Evolutionary conservation across 2,888 invertebrate genomes (phyloP).

Genomic region (Plusia festucae): DNA sequence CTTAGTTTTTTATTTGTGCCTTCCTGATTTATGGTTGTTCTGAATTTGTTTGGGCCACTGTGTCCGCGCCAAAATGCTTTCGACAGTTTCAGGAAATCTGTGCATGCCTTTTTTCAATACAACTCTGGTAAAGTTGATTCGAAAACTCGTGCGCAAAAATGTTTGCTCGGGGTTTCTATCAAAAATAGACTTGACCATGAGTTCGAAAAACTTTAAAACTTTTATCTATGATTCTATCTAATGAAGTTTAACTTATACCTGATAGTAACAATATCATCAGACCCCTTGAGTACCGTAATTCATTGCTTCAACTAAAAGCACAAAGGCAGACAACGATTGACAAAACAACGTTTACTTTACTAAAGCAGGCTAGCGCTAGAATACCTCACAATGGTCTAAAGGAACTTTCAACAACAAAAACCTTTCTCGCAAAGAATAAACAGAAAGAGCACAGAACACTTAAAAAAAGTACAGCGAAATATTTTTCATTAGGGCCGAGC

Average conservation of each 20-base stretch:
- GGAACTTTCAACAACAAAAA: constrained; percentile 40
- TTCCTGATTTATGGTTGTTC: constrained; percentile 86
- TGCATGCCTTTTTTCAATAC: constrained; percentile 62
- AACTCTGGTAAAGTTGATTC: constrained; percentile 61
- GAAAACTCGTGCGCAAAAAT: constrained; percentile 36
- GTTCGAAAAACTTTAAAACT: constrained; percentile 20
- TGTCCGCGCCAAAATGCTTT: constrained; percentile 81
- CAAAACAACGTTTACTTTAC: constrained; percentile 10
- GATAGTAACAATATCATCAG: too few relatives aligned
- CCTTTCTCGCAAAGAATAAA: constrained; percentile 38
- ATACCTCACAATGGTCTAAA: constrained; percentile 38
- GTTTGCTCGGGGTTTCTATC: constrained; percentile 14
- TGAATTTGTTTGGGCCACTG: constrained; percentile 80
- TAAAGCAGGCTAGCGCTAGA: constrained; percentile 13
- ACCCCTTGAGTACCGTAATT: not conserved
- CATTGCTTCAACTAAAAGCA: constrained; percentile 1
- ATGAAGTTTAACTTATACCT: too few relatives aligned
- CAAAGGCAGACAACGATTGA: constrained; percentile 3
- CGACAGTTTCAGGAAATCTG: constrained; percentile 78
- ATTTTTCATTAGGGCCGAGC: constrained; percentile 84
- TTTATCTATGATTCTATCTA: too few relatives aligned
- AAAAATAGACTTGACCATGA: constrained; percentile 17
- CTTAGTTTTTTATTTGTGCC: constrained; percentile 88
- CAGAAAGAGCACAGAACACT: constrained; percentile 66
- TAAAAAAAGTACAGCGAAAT: constrained; percentile 80